Conservation (phyloP, 1,140 invertebrate genomes). For the Neodiprion fabricii region DNA sequence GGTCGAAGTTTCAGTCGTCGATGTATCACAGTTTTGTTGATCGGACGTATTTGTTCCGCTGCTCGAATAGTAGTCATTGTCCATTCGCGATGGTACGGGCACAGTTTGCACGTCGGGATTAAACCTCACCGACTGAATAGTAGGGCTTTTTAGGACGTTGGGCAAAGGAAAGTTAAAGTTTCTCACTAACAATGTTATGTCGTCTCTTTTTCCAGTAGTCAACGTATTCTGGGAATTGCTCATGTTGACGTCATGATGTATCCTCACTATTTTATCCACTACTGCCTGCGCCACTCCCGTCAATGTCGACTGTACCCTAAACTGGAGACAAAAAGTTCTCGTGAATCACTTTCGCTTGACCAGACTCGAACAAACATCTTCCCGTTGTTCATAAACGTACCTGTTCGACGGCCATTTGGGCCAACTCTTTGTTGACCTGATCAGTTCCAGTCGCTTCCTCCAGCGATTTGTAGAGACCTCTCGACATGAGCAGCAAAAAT, state of each 20-base stretch:
- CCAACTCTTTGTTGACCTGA: conserved; percentile 82
- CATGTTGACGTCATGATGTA: conserved; percentile 84
- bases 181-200: conserved; percentile 84
- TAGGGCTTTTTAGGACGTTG: conserved; percentile 65
- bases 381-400: conserved; percentile 44
- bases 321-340: conserved; percentile 61
- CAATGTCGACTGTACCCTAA: conserved; percentile 79
- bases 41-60: conserved; percentile 43
- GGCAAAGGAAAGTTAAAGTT: conserved; percentile 86
- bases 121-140: conserved; percentile 63
- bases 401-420: conserved; percentile 80
- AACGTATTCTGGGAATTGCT: conserved; percentile 63
- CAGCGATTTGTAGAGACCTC: conserved; percentile 83
- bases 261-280: conserved; percentile 82
- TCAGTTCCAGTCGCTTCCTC: conserved; percentile 81
- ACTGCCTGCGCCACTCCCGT: conserved; percentile 87
- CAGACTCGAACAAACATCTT: conserved; percentile 18
- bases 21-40: conserved; percentile 44
- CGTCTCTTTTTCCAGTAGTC: conserved; percentile 68
- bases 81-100: conserved; percentile 28
- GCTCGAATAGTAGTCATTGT: conserved; percentile 39
- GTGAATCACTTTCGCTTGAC: neutral
- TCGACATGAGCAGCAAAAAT: conserved; percentile 86
- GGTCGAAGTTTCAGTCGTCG: conserved; percentile 50
- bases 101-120: conserved; percentile 66